A percentile compares a stretch with the other conserved stretches of the same genome.
These are phyloP conservation scores for Euwallacea similis DNA, from an alignment of 1,140 invertebrate genomes.

Conservation along the genomic window DNA sequence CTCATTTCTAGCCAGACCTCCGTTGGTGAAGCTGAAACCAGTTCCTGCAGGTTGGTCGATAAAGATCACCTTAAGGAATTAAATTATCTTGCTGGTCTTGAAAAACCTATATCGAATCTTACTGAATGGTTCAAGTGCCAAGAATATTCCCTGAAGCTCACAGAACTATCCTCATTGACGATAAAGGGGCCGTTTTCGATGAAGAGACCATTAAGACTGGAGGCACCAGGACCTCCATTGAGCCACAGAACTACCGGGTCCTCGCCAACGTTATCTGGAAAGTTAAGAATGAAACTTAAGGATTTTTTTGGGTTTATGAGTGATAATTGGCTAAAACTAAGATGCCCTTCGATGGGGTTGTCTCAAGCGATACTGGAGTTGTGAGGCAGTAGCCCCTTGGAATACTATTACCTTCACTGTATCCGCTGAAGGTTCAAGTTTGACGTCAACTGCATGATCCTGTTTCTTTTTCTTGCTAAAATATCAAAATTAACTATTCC, in stretches of 20 bases:
- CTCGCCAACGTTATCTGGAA: constrained; percentile 46
- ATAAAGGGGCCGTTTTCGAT: constrained; percentile 67
- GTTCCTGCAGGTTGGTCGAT: constrained; percentile 86
- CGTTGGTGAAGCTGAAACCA: constrained; percentile 73
- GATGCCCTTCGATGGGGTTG: too few species aligned
- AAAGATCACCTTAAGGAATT: constrained; percentile 62
- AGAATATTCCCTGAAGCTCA: constrained; percentile 62
- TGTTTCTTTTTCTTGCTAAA: too few species aligned
- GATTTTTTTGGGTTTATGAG: not conserved
- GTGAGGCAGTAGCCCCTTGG: not conserved
- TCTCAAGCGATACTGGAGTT: not conserved
- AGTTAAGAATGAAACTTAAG: too few species aligned
- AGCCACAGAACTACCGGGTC: constrained; percentile 74
- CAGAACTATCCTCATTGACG: constrained; percentile 51
- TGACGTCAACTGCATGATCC: too few species aligned
- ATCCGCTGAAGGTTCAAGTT: too few species aligned
- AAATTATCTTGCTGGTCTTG: not conserved
- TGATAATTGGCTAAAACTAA: not conserved
- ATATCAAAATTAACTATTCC: too few species aligned
- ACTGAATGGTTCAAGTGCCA: constrained; percentile 63
- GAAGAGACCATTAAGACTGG: constrained; percentile 72
- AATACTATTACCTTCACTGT: too few species aligned
- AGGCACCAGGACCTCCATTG: constrained; percentile 73
- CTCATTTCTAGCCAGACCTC: constrained; percentile 67
- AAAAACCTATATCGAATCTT: not conserved